Conservation (phyloP, 2,888 invertebrate species). For the Heliothis peltigera region DNA sequence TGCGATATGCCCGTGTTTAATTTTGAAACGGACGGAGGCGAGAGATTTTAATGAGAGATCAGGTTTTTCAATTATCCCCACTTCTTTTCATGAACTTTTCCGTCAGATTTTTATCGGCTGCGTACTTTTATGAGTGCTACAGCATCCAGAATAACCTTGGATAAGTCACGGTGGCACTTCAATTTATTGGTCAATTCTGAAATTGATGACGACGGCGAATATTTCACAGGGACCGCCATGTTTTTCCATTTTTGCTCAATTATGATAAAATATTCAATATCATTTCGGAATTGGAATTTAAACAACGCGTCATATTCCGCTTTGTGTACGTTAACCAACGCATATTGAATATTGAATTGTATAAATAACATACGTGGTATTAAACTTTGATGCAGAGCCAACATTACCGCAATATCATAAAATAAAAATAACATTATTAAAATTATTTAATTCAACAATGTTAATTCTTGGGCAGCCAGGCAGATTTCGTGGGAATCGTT, state of each 20-base stretch:
- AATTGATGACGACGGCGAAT: conserved; percentile 47
- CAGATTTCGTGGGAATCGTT: too few species aligned
- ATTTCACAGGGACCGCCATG: conserved; percentile 25
- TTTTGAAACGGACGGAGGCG: conserved; percentile 83
- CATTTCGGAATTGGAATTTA: conserved; percentile 25
- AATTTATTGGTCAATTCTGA: conserved; percentile 56
- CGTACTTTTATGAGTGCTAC: conserved; percentile 69
- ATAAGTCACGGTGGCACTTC: conserved; percentile 55
- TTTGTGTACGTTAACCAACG: conserved; percentile 33
- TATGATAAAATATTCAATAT: conserved; percentile 44
- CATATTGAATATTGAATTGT: conserved; percentile 21
- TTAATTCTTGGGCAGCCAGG: not conserved
- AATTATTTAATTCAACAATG: not conserved
- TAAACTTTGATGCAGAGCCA: not conserved
- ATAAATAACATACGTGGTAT: conserved; percentile 5
- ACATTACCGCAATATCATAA: not conserved
- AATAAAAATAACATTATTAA: not conserved
- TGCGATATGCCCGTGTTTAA: conserved; percentile 85
- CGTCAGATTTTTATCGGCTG: conserved; percentile 76
- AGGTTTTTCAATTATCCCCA: conserved; percentile 88
- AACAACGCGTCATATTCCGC: conserved; percentile 25
- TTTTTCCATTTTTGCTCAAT: conserved; percentile 25
- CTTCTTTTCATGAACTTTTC: conserved; percentile 81
- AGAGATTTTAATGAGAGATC: conserved; percentile 89
- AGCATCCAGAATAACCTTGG: conserved; percentile 56